Base-by-base conservation (phyloP, 2,888 invertebrate species). In the Parnassius smintheus region DNA sequence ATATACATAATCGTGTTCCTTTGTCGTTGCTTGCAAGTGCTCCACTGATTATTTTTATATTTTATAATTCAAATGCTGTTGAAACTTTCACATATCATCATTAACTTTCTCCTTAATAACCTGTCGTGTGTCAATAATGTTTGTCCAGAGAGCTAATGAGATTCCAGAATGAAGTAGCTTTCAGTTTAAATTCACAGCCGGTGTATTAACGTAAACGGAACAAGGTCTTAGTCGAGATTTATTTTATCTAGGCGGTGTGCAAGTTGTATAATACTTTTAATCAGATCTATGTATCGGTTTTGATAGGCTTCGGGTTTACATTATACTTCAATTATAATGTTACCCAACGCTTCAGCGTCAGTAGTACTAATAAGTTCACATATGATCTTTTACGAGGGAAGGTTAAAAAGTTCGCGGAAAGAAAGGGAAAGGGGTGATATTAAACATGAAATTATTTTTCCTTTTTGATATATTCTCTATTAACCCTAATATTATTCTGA, bases 101-200 rank as follows among this genome's bases (percentile, higher is more conserved):
- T 52, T 55, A 51, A 64, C 64, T 64, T 64, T 64, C 64, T 41
- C 59, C 44, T 42, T 53, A 64, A 60, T 64, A 64, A 64, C 56
- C 48, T 56, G 55, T 46, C 55, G 56, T 60, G 51, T 59, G 56
- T 57, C 64, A 60, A 60, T 56, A 60, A 52, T 25, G 56, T 44
- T 56, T 60, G 52, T 56, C 64, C 44, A 57, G 42, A 62, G 57
- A 58, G 53, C 57, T 60, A 56, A 63, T 59, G 48, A 60, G 55
- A 25, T 59, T 49, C 45, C 56, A 44, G 46, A 52, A 48, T 55
- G 45, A 64, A 42, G 18, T 51, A 42, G 59, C 51, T 45, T 54
- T 25, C 49, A 51, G 55, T 9, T 49, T 25, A n/a, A 50, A 46
- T 54, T 49, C 49, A 51, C 13, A 44, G 41, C 49, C 13, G 49